Percentiles rank a stretch among this genome's conserved stretches.
These are phyloP conservation scores for Formicarius rufipectus DNA, from an alignment of 2,113 vertebrate genomes.

Conservation along the genomic window DNA sequence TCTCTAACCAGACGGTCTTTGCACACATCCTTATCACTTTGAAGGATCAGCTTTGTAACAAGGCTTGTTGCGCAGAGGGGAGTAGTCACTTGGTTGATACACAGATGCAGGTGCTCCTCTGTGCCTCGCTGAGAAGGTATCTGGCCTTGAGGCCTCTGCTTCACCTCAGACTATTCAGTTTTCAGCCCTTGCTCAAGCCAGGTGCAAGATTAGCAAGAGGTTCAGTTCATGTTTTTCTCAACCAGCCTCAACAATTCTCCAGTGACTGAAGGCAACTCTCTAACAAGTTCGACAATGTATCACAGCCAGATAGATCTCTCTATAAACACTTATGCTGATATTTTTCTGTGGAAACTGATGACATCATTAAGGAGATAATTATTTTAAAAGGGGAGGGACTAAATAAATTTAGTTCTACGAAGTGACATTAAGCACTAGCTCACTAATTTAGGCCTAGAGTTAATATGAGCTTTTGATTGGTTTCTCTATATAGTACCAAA, in stretches of 20 bases:
- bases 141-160: background rate
- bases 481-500: background rate
- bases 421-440: background rate
- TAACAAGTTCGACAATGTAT: background rate
- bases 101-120: background rate
- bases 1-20: background rate
- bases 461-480: background rate
- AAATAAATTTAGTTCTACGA: background rate
- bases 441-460: background rate
- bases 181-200: background rate
- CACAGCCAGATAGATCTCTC: background rate
- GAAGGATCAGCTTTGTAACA: background rate
- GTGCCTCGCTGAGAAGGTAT: background rate
- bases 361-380: background rate
- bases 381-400: background rate
- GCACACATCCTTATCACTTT: background rate
- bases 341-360: background rate
- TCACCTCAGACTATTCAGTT: background rate
- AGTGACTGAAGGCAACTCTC: rapidly evolving
- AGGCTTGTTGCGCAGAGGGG: background rate
- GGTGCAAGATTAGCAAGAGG: background rate
- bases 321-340: background rate
- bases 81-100: background rate
- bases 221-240: background rate
- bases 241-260: background rate